These are phyloP conservation scores for Portunus trituberculatus DNA, from an alignment of 1,140 invertebrate species.

Conservation along the genomic window DNA sequence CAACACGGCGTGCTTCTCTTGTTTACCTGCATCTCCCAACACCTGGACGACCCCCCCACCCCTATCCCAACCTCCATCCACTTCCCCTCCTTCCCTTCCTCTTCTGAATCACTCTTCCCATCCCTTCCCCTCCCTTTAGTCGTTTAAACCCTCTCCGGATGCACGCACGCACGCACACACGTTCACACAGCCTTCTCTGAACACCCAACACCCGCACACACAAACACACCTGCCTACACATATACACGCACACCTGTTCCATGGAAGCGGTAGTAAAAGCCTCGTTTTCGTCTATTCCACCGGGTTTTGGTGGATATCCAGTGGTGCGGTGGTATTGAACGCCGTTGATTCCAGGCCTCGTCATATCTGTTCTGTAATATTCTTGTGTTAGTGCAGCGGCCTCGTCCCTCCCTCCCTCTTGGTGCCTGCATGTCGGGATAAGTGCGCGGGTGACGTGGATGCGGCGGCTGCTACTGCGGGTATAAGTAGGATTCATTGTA, in stretches of 20 bases:
- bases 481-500: not conserved
- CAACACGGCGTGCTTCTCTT: not conserved
- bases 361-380: not conserved
- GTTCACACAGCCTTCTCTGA: too few relatives aligned
- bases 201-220: too few relatives aligned
- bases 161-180: too few relatives aligned
- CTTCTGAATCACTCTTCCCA: not conserved
- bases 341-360: too few relatives aligned
- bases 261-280: not conserved
- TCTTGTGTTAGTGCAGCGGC: not conserved
- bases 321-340: not conserved
- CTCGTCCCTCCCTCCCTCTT: not conserved
- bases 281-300: not conserved
- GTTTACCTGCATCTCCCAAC: not conserved
- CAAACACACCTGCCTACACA: too few relatives aligned
- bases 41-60: not conserved
- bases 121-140: not conserved
- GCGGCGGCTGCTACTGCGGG: not conserved
- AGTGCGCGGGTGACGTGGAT: not conserved
- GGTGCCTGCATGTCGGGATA: not conserved
- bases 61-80: not conserved
- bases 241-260: too few relatives aligned
- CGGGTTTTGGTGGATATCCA: not conserved
- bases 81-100: not conserved
- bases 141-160: too few relatives aligned